Percentiles rank a stretch among this genome's conserved stretches.
phyloP scores from a whole-genome alignment of 1,140 invertebrate genomes.

The honey bee (Apis mellifera) region Amel_HAv3.1 CM009932.2:11210501-11211000 shows the following conservation, averaged over 20 bases:
- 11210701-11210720: constrained; percentile 54
- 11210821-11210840: constrained; percentile 65
- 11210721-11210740: constrained; percentile 47
- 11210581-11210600: neutral
- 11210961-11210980: constrained; percentile 36
- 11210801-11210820: constrained; percentile 31
- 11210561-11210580: neutral
- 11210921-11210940: neutral
- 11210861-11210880: constrained; percentile 69
- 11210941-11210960: constrained; percentile 19
- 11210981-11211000: neutral
- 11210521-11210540: constrained; percentile 23
- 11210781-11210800: constrained; percentile 42
- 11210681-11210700: constrained; percentile 61
- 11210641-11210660: neutral
- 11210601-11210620: no score
- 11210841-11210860: constrained; percentile 64
- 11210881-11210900: constrained; percentile 41
- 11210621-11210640: constrained; percentile 12
- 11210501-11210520: constrained; percentile 26
- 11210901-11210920: neutral
- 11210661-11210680: constrained; percentile 50
- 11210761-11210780: constrained; percentile 30
- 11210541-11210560: neutral
- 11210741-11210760: constrained; percentile 31